These are phyloP conservation scores for Pachypsylla venusta DNA, from an alignment of 1,140 invertebrate species.

Conservation along the genomic window DNA sequence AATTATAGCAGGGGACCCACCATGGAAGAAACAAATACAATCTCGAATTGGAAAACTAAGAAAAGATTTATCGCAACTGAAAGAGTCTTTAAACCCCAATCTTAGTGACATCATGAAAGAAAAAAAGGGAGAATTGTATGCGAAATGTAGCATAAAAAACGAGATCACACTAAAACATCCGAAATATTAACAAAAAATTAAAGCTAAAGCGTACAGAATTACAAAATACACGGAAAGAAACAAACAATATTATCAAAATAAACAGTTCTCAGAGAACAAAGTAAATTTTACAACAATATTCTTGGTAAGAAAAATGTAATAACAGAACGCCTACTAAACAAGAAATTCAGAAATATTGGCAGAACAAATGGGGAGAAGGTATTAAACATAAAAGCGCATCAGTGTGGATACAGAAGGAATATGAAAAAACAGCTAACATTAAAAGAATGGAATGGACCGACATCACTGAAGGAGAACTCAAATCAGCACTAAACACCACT, in stretches of 20 bases:
- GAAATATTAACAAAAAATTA: not conserved
- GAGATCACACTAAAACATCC: not conserved
- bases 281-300: not conserved
- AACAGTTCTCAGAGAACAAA: not conserved
- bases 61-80: not conserved
- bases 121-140: not conserved
- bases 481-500: not conserved
- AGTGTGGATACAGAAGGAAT: not conserved
- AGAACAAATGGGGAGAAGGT: not conserved
- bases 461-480: not conserved
- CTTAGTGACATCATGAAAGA: not conserved
- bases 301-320: not conserved
- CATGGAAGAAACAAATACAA: not conserved
- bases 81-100: not conserved
- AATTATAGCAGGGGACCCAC: not conserved
- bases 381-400: not conserved
- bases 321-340: not conserved
- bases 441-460: not conserved
- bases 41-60: not conserved
- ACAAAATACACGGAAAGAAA: not conserved
- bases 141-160: not conserved
- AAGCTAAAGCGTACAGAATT: not conserved
- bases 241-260: not conserved
- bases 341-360: not conserved
- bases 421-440: not conserved